phyloP scores from a whole-genome alignment of 2,888 invertebrate species.

The Autographa gamma region DNA sequence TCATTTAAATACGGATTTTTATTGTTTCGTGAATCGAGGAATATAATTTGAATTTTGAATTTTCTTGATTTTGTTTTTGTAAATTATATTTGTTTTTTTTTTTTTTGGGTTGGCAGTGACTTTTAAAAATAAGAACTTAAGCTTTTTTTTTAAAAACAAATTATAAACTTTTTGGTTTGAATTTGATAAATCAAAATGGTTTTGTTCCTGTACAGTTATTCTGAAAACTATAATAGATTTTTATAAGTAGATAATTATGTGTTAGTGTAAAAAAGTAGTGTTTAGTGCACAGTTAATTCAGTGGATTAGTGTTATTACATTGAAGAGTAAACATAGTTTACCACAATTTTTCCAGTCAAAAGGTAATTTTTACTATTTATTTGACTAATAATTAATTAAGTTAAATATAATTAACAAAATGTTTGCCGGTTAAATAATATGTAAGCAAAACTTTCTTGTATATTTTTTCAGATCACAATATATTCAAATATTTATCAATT shows the following conservation, averaged over 20 bases:
- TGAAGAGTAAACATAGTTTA: background rate
- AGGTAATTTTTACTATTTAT: conserved; percentile 23
- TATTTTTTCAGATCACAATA: no score
- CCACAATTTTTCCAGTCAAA: conserved; percentile 7
- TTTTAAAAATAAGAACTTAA: background rate
- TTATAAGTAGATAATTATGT: background rate
- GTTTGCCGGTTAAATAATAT: no score
- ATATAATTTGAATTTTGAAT: background rate
- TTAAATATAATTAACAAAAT: no score
- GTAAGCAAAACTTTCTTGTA: no score
- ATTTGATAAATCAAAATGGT: background rate
- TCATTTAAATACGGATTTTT: conserved; percentile 6
- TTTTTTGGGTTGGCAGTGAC: background rate
- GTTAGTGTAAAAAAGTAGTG: conserved; percentile 6
- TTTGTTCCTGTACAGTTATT: background rate
- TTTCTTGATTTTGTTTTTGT: conserved; percentile 12
- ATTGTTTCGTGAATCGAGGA: background rate
- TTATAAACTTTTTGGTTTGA: background rate
- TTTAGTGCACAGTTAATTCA: background rate
- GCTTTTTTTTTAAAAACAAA: background rate
- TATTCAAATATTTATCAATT: no score
- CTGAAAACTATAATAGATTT: background rate
- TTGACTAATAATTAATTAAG: background rate
- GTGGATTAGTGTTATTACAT: conserved; percentile 21
- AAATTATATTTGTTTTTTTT: background rate